These are phyloP conservation scores for Acronicta aceris DNA, from an alignment of 2,888 invertebrate species.

Conservation along the genomic window DNA sequence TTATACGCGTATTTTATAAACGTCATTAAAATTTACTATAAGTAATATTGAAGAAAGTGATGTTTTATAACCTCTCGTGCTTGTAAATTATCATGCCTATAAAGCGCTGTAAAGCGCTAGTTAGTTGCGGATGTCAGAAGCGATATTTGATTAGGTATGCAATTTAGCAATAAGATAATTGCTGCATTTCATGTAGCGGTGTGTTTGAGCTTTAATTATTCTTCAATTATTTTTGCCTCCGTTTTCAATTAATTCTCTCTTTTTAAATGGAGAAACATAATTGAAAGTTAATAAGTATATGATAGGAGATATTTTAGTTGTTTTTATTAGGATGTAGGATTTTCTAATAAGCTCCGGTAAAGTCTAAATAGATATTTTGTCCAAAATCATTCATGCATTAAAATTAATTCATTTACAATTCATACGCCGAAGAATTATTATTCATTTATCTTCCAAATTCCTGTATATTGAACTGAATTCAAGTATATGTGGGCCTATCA, in stretches of 20 bases:
- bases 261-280: not conserved
- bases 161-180: conserved; percentile 24
- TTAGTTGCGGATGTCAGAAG: conserved; percentile 49
- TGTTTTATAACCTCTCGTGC: conserved; percentile 41
- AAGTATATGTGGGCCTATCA: conserved; percentile 41
- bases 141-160: conserved; percentile 39
- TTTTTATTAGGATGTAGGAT: no score
- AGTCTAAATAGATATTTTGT: no score
- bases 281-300: no score
- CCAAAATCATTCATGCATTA: no score
- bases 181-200: conserved; percentile 10
- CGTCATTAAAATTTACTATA: conserved; percentile 45
- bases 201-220: conserved; percentile 18
- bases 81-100: conserved; percentile 42
- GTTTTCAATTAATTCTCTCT: not conserved
- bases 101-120: conserved; percentile 33
- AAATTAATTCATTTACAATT: conserved; percentile 6
- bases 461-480: conserved; percentile 38
- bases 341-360: no score
- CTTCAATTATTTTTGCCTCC: not conserved
- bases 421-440: conserved; percentile 20
- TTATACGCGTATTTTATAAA: conserved; percentile 47
- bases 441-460: conserved; percentile 20
- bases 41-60: conserved; percentile 42
- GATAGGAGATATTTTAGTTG: no score